These are phyloP conservation scores for Daboia siamensis DNA, from an alignment of 2,113 vertebrate species.

Conservation along the genomic window DNA sequence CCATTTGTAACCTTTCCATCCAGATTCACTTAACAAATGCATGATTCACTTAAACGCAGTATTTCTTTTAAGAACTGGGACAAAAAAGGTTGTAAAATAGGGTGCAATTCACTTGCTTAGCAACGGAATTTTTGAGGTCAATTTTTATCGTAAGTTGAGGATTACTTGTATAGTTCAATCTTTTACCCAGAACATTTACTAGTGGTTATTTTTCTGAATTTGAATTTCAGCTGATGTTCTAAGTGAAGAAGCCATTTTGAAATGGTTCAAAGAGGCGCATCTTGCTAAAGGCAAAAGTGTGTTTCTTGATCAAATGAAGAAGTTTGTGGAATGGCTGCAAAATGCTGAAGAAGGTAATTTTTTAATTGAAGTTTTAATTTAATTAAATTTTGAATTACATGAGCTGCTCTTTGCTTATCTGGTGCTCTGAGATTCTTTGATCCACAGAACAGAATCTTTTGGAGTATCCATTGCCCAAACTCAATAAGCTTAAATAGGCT, in stretches of 20 bases:
- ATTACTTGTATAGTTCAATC: neutral
- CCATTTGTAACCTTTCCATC: neutral
- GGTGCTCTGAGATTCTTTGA: neutral
- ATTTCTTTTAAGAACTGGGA: neutral
- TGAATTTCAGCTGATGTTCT: conserved; percentile 84
- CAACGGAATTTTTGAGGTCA: neutral
- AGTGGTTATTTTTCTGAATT: conserved; percentile 23
- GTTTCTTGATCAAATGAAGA: conserved; percentile 94
- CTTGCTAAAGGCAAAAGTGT: conserved; percentile 89
- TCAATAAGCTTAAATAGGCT: neutral
- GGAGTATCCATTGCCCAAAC: neutral
- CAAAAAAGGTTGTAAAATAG: neutral
- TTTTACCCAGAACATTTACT: neutral
- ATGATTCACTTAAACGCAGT: neutral
- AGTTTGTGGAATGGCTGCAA: conserved; percentile 92
- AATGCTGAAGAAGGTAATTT: conserved; percentile 87
- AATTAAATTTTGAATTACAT: neutral
- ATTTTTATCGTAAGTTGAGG: neutral
- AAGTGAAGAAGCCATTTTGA: conserved; percentile 89
- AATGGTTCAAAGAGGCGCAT: conserved; percentile 90
- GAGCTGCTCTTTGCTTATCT: neutral
- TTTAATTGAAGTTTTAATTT: neutral
- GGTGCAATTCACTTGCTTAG: neutral
- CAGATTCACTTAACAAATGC: neutral
- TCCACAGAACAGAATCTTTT: too few relatives aligned